phyloP scores from a whole-genome alignment of 1,140 invertebrate genomes.

The Drosophila eugracilis region DNA sequence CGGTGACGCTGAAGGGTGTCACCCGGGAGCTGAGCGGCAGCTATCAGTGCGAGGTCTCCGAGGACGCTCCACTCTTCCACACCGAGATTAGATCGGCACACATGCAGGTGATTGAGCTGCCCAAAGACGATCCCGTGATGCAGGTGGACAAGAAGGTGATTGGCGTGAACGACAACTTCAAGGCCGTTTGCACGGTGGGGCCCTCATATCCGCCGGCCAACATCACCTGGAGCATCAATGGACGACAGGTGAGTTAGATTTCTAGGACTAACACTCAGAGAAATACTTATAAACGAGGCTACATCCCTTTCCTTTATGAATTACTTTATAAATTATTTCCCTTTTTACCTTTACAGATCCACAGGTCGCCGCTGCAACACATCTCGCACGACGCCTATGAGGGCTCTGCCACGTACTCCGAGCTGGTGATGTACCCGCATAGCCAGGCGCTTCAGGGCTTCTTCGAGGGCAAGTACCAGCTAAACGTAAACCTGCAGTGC shows the following conservation, averaged over 20 bases:
- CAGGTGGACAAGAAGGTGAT: slow-evolving; percentile 83
- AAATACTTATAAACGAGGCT: too few species aligned
- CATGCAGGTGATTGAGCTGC: slow-evolving; percentile 87
- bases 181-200: slow-evolving; percentile 86
- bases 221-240: slow-evolving; percentile 90
- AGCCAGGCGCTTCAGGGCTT: slow-evolving; percentile 81
- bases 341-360: slow-evolving; percentile 50
- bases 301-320: too few species aligned
- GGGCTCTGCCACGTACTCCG: slow-evolving; percentile 75
- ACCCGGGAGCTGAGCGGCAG: slow-evolving; percentile 88
- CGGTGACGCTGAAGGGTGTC: slow-evolving; percentile 87
- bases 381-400: slow-evolving; percentile 79
- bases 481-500: slow-evolving; percentile 74
- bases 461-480: slow-evolving; percentile 81
- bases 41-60: slow-evolving; percentile 90
- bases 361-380: slow-evolving; percentile 78
- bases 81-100: slow-evolving; percentile 88
- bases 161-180: slow-evolving; percentile 77
- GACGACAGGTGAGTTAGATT: slow-evolving; percentile 86
- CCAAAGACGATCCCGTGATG: slow-evolving; percentile 81
- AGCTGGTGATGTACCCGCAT: slow-evolving; percentile 78
- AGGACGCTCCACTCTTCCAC: slow-evolving; percentile 89
- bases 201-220: slow-evolving; percentile 88
- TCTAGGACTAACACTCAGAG: too few species aligned
- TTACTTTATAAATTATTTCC: background rate